These are phyloP conservation scores for Pimpla rufipes DNA, from an alignment of 2,888 invertebrate species.

Conservation along the genomic window DNA sequence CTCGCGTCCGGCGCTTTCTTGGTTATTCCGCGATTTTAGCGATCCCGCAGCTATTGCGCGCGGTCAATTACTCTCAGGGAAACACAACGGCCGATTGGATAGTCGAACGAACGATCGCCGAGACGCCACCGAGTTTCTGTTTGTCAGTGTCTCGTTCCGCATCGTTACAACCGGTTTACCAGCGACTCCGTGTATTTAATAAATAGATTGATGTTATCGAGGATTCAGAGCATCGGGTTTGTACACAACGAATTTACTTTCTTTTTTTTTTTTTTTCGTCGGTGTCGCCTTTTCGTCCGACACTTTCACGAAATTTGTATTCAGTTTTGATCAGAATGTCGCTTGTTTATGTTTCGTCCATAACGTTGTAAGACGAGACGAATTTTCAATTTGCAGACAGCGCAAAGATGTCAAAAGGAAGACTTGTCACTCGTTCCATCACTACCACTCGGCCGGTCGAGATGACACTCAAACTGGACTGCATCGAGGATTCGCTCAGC, in stretches of 20 bases:
- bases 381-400: conserved; percentile 18
- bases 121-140: conserved; percentile 12
- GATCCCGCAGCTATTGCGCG: too few relatives aligned
- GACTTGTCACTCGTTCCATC: conserved; percentile 77
- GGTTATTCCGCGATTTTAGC: neutral
- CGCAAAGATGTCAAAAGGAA: conserved; percentile 76
- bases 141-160: conserved; percentile 22
- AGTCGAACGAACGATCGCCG: conserved; percentile 8
- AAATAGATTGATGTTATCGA: conserved; percentile 63
- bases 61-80: neutral
- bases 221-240: conserved; percentile 43
- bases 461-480: conserved; percentile 85
- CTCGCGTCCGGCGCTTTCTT: neutral
- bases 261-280: neutral
- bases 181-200: conserved; percentile 31
- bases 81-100: neutral
- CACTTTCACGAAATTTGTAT: neutral
- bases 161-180: conserved; percentile 47
- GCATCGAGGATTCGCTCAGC: conserved; percentile 85
- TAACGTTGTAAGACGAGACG: neutral
- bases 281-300: neutral
- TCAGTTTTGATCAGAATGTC: neutral
- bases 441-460: conserved; percentile 76
- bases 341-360: neutral
- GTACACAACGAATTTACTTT: neutral